Evolutionary conservation across 2,797 vertebrate species (phyloP).

Genomic region (Spinibarbus caldwelli): DNA sequence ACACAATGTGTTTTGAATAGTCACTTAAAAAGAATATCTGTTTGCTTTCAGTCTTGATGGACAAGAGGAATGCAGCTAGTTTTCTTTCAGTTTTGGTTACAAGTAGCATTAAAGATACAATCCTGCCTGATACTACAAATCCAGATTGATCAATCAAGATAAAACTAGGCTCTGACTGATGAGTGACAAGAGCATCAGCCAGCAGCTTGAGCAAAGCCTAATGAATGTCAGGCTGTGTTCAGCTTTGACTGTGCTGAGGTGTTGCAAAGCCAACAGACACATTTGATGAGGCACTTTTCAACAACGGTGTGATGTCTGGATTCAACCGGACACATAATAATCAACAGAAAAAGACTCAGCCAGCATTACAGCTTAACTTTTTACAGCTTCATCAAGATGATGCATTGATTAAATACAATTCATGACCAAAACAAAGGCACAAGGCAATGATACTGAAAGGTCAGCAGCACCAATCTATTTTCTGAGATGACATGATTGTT

Average conservation of each 20-base stretch:
- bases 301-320: neutral
- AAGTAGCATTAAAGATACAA: slow-evolving; percentile 10
- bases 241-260: neutral
- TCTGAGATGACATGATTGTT: slow-evolving; percentile 13
- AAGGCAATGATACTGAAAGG: neutral
- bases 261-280: slow-evolving; percentile 8
- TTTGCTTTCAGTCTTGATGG: neutral
- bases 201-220: slow-evolving; percentile 53
- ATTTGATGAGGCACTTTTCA: slow-evolving; percentile 4
- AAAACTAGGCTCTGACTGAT: slow-evolving; percentile 50
- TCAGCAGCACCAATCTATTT: neutral
- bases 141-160: slow-evolving; percentile 9
- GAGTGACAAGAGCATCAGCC: slow-evolving; percentile 65
- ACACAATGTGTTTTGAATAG: neutral
- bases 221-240: neutral
- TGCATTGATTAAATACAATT: neutral
- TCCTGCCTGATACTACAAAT: neutral
- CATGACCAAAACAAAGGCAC: neutral
- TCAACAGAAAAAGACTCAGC: neutral
- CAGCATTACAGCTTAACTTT: neutral
- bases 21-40: neutral
- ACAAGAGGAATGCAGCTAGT: neutral
- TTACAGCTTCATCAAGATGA: neutral
- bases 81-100: neutral
- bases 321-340: neutral